Conservation (phyloP, 2,113 vertebrate species). For the Raja brachyura region DNA sequence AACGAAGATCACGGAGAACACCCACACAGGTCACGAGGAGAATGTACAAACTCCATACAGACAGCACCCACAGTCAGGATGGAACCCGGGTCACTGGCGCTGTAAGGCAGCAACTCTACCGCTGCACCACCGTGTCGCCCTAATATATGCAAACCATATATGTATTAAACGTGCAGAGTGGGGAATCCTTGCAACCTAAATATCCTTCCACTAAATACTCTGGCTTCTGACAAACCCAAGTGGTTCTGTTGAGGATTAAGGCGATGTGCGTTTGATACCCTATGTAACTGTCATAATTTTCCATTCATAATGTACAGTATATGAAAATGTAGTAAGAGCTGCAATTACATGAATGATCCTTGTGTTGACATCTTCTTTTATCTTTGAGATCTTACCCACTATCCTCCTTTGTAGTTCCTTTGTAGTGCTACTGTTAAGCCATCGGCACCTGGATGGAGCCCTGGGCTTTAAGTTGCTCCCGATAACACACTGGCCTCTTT, state of each 20-base stretch:
- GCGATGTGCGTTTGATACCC: neutral
- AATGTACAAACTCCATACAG: too few species aligned
- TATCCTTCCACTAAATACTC: neutral
- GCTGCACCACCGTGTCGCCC: too few species aligned
- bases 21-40: too few species aligned
- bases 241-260: neutral
- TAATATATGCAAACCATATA: too few species aligned
- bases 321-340: neutral
- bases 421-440: neutral
- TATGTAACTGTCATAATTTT: neutral
- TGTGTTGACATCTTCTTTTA: conserved; percentile 18
- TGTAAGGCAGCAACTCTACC: too few species aligned
- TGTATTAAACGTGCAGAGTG: neutral
- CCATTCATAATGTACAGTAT: neutral
- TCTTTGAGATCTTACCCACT: neutral
- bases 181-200: neutral
- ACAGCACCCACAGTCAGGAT: too few species aligned
- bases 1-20: too few species aligned
- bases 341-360: neutral
- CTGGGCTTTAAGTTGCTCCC: too few species aligned
- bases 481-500: neutral
- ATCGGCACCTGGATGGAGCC: neutral
- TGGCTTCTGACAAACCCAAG: neutral
- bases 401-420: neutral
- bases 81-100: too few species aligned